phyloP scores from a whole-genome alignment of 2,888 invertebrate genomes.

The Apodemia hepburni region DNA sequence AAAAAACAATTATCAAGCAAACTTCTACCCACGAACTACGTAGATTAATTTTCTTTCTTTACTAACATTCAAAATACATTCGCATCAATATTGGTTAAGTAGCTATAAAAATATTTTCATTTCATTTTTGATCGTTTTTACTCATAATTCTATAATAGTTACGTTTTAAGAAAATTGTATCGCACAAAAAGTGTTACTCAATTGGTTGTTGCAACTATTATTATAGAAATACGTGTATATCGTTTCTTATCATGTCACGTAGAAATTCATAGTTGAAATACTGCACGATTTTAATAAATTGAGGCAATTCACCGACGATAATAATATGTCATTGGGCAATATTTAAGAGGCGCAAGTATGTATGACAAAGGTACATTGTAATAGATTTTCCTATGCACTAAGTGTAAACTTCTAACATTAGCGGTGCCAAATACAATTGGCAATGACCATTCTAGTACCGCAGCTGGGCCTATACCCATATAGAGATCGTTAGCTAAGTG shows the following conservation, averaged over 20 bases:
- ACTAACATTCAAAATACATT: too few relatives aligned
- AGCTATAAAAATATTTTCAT: background rate
- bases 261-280: conserved; percentile 1
- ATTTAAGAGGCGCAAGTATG: background rate
- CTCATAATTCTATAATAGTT: background rate
- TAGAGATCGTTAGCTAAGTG: conserved; percentile 9
- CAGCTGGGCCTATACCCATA: conserved; percentile 12
- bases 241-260: conserved; percentile 7
- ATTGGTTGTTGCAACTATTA: background rate
- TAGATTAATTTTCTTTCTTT: too few relatives aligned
- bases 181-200: background rate
- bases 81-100: background rate
- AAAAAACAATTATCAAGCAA: too few relatives aligned
- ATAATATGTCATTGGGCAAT: conserved; percentile 9
- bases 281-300: background rate
- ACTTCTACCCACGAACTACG: too few relatives aligned
- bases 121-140: background rate
- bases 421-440: conserved; percentile 14
- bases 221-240: background rate
- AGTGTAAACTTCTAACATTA: conserved; percentile 3
- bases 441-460: conserved; percentile 1
- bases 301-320: background rate
- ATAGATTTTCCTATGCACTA: background rate
- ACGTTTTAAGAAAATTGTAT: background rate
- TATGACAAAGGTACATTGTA: background rate